Evolutionary conservation across 1,140 invertebrate genomes (phyloP).

Genomic region (Druon quercuslanigerum): DNA sequence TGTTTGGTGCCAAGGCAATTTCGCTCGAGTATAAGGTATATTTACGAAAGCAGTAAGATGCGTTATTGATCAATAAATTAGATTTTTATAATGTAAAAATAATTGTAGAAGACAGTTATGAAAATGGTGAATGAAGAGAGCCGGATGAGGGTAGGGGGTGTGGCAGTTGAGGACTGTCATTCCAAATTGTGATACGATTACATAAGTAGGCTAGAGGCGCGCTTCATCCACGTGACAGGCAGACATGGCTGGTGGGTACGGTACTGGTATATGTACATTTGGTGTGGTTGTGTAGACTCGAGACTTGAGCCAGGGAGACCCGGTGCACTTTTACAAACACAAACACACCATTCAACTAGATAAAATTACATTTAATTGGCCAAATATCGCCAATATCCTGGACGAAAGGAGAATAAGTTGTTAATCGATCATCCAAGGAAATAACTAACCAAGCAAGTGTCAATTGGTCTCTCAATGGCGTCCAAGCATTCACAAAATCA

Average conservation of each 20-base stretch:
- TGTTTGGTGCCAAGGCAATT: too few relatives aligned
- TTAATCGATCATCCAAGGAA: background rate
- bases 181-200: conserved; percentile 54
- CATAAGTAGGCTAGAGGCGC: conserved; percentile 62
- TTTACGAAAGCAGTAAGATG: too few relatives aligned
- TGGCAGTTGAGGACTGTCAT: conserved; percentile 57
- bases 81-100: background rate
- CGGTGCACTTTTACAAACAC: background rate
- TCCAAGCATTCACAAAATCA: conserved; percentile 30
- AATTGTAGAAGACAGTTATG: too few relatives aligned
- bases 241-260: background rate
- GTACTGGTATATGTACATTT: too few relatives aligned
- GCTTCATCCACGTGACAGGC: conserved; percentile 66
- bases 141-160: conserved; percentile 56
- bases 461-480: conserved; percentile 16
- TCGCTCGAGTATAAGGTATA: too few relatives aligned
- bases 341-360: background rate
- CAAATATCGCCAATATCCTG: background rate
- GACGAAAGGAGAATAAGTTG: background rate
- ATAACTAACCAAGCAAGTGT: background rate
- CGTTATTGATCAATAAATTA: too few relatives aligned
- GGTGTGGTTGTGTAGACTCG: too few relatives aligned
- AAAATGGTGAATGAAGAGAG: too few relatives aligned
- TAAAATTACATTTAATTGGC: background rate
- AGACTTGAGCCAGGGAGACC: too few relatives aligned